phyloP scores from a whole-genome alignment of 2,888 invertebrate genomes.

The Amphipyra berbera region DNA sequence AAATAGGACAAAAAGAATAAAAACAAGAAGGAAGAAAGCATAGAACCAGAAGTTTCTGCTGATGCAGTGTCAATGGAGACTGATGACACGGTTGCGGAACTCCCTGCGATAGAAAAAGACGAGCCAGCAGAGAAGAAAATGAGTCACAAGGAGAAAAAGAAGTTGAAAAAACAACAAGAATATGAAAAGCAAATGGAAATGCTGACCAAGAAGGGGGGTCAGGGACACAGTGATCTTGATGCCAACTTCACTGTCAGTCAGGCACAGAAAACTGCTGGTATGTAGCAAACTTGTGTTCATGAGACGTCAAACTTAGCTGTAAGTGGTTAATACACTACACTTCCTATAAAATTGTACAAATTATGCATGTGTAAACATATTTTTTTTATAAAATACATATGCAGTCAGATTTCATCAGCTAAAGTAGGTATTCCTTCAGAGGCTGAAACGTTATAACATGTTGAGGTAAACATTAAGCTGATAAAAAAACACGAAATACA shows the following conservation, averaged over 20 bases:
- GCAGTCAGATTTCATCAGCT: too few species aligned
- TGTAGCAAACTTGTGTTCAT: slow-evolving; percentile 20
- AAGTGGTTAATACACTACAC: too few species aligned
- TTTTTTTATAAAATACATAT: too few species aligned
- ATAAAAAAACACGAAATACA: too few species aligned
- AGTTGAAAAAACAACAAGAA: slow-evolving; percentile 96
- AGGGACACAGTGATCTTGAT: slow-evolving; percentile 96
- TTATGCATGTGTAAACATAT: too few species aligned
- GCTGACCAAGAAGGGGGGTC: slow-evolving; percentile 95
- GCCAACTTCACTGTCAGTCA: slow-evolving; percentile 99
- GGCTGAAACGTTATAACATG: too few species aligned
- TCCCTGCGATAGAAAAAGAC: slow-evolving; percentile 65
- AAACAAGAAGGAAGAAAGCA: slow-evolving; percentile 59
- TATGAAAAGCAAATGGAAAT: slow-evolving; percentile 96
- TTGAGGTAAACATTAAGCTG: too few species aligned
- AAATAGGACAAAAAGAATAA: slow-evolving; percentile 72
- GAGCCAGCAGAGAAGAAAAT: slow-evolving; percentile 92
- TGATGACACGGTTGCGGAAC: slow-evolving; percentile 72
- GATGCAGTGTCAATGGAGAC: slow-evolving; percentile 67
- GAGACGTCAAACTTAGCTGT: not conserved
- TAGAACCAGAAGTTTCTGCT: slow-evolving; percentile 63
- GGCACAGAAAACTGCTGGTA: slow-evolving; percentile 92
- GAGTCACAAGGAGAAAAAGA: slow-evolving; percentile 97
- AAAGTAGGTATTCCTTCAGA: too few species aligned
- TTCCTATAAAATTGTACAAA: too few species aligned